Conservation (phyloP, 1,140 invertebrate species). For the Heliconius nattereri region DNA sequence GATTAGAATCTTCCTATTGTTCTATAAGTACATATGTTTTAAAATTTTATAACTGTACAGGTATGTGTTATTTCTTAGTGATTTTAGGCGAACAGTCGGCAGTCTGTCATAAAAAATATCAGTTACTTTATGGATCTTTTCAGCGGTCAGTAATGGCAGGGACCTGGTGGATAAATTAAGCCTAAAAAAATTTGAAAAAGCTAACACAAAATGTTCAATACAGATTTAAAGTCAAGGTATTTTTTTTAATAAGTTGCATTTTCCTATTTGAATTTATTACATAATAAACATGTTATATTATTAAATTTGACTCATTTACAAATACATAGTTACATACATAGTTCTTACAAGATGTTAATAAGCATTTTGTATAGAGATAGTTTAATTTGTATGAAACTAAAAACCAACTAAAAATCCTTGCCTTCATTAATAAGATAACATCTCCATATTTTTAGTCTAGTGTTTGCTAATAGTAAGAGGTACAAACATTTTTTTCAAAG, state of each 20-base stretch:
- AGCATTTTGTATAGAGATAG: background rate
- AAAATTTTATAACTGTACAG: background rate
- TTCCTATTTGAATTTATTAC: no score
- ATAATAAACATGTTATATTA: no score
- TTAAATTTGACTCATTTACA: no score
- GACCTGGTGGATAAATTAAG: no score
- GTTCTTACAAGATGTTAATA: background rate
- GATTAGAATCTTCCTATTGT: constrained; percentile 22
- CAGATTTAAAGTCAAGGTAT: no score
- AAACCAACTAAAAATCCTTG: background rate
- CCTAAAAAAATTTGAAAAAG: no score
- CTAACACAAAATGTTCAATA: no score
- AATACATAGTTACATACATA: background rate
- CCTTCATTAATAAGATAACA: background rate
- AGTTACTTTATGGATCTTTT: no score
- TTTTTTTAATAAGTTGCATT: no score
- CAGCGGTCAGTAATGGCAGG: no score
- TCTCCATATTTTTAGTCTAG: background rate
- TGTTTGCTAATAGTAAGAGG: background rate
- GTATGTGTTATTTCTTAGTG: background rate
- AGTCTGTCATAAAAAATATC: no score
- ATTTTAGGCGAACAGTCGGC: no score
- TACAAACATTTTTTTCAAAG: background rate
- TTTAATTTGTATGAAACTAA: background rate
- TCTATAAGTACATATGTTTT: background rate